Conservation (phyloP, 2,888 invertebrate species). For the Thymelicus acteon region DNA sequence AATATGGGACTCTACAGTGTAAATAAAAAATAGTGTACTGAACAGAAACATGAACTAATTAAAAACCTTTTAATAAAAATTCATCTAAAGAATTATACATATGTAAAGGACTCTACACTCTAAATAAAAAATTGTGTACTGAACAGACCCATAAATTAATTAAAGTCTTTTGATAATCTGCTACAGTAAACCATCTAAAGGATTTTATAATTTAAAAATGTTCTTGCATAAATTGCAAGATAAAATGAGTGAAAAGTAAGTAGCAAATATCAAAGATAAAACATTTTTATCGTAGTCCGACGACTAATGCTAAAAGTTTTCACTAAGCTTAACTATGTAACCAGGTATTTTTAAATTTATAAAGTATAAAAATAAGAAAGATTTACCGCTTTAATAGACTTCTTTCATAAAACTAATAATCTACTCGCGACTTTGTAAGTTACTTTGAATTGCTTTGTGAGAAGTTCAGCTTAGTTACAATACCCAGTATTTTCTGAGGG, state of each 20-base stretch:
- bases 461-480: neutral
- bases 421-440: neutral
- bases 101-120: too few species aligned
- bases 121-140: too few species aligned
- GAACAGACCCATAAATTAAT: too few species aligned
- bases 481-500: too few species aligned
- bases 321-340: neutral
- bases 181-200: neutral
- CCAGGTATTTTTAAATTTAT: slow-evolving; percentile 1
- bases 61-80: too few species aligned
- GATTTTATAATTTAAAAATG: neutral
- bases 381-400: neutral
- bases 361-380: neutral
- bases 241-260: slow-evolving; percentile 8
- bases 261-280: slow-evolving; percentile 8
- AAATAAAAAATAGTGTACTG: too few species aligned
- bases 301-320: slow-evolving; percentile 8
- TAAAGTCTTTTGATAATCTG: too few species aligned
- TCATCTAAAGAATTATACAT: too few species aligned
- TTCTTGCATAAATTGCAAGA: neutral
- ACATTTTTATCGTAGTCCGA: neutral
- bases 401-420: neutral
- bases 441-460: neutral
- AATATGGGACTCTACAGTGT: too few species aligned
- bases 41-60: too few species aligned